Percentiles rank a stretch among this genome's conserved stretches.
Evolutionary conservation across 2,113 vertebrate species (phyloP).

Genomic region (Dunckerocampus dactyliophorus): DNA sequence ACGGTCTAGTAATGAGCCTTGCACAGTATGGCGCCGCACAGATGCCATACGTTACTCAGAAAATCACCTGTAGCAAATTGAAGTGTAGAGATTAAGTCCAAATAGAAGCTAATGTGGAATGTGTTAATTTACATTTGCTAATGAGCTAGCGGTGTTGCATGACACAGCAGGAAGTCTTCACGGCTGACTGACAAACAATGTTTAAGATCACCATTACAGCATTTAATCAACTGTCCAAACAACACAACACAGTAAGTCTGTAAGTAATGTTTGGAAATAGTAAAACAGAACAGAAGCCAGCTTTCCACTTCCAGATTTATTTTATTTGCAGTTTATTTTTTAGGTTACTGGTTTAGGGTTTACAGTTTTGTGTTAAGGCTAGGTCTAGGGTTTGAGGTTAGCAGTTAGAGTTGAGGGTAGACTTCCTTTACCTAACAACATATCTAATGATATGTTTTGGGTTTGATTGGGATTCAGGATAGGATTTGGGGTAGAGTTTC

Average conservation of each 20-base stretch:
- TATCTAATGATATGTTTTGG: too few species aligned
- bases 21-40: slow-evolving; percentile 50
- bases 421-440: too few species aligned
- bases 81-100: slow-evolving; percentile 11
- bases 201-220: slow-evolving; percentile 12
- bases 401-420: too few species aligned
- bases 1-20: slow-evolving; percentile 59
- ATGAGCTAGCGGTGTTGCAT: slow-evolving; percentile 38
- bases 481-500: too few species aligned
- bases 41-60: slow-evolving; percentile 46
- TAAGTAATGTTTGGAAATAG: too few species aligned
- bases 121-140: slow-evolving; percentile 17
- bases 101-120: slow-evolving; percentile 36
- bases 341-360: too few species aligned
- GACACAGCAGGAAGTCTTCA: slow-evolving; percentile 25
- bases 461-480: too few species aligned
- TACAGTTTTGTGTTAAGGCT: too few species aligned
- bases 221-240: slow-evolving; percentile 44
- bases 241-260: slow-evolving; percentile 9
- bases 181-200: too few species aligned
- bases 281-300: too few species aligned
- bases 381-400: too few species aligned
- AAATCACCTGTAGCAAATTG: slow-evolving; percentile 28
- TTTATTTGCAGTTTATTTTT: too few species aligned
- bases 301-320: background rate